phyloP scores from a whole-genome alignment of 1,140 invertebrate species.

The Mya arenaria region DNA sequence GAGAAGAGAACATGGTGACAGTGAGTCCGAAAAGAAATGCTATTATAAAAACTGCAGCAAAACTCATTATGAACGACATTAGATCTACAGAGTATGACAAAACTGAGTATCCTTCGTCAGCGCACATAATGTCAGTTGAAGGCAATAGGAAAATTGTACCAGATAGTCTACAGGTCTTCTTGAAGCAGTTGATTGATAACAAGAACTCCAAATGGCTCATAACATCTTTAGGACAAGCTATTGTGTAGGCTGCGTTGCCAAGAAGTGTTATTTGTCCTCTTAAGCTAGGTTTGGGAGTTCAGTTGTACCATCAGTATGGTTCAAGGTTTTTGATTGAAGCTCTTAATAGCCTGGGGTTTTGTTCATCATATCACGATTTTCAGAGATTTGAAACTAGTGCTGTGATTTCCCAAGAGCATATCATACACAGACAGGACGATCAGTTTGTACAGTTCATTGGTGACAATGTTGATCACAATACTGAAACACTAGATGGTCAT shows the following conservation, averaged over 20 bases:
- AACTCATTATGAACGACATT: constrained; percentile 56
- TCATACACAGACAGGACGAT: not conserved
- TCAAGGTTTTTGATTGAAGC: constrained; percentile 54
- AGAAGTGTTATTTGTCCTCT: constrained; percentile 46
- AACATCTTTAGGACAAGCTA: constrained; percentile 60
- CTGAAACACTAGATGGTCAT: constrained; percentile 44
- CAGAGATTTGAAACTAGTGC: constrained; percentile 48
- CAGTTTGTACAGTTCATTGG: constrained; percentile 50
- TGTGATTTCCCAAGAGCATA: constrained; percentile 20
- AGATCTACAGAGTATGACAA: not conserved
- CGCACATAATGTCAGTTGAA: constrained; percentile 10
- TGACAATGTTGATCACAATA: constrained; percentile 63
- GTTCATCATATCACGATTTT: constrained; percentile 42
- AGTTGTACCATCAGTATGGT: constrained; percentile 56
- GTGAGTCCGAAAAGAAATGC: not conserved
- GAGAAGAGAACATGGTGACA: constrained; percentile 7
- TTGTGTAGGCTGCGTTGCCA: constrained; percentile 59
- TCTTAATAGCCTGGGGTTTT: constrained; percentile 30
- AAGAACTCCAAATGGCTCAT: constrained; percentile 22
- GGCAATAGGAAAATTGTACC: constrained; percentile 37
- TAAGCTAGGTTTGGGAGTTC: constrained; percentile 56
- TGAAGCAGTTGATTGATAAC: not conserved
- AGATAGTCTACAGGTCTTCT: constrained; percentile 25
- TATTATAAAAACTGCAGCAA: constrained; percentile 51
- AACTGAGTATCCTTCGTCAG: constrained; percentile 16